Base-by-base conservation (phyloP, 2,888 invertebrate genomes). In the Bellardia bayeri region DNA sequence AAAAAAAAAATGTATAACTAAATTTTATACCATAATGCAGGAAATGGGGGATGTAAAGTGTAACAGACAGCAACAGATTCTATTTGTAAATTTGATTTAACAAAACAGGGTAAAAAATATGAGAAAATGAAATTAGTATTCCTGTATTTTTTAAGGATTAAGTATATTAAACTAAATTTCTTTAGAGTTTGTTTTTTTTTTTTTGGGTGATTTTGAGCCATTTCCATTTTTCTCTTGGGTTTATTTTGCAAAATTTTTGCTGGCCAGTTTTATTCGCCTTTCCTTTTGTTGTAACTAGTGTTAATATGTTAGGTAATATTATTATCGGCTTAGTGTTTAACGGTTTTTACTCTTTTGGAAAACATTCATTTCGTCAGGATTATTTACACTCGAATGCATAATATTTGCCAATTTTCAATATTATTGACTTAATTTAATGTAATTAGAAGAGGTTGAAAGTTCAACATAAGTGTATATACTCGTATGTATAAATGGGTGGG, bases 311-410 rank as follows among this genome's bases (percentile, higher is more conserved):
- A 3, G 2, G 30, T 58, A 58, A 58, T 58, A 13, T 58, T 58
- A 58, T 58, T 58, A 58, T 23, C 23, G 58, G 58, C 30, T 58
- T 58, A 58, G 30, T 58, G 58, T 58, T 58, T 58, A 58, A 58
- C 58, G 58, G 58, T 30, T 30, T 23, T 58, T 58, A 11, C 11
- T 9, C 11, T 58, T 9, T 58, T 58, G 58, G 58, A 4, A 23
- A 58, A 58, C 4, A 13, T 11, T 30, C 7, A 45, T 13, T 45
- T 45, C 13, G 30, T 13, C 11, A 23, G 58, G 58, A 58, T 58
- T 58, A 58, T 58, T 58, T 58, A 58, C 58, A 58, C 58, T 30
- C 11, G 30, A 58, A 23, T 13, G 30, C 58, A 13, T 58, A 58
- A 23, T 58, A 23, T 58, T 30, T 8, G 58, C 58, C 58, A 23